Evolutionary conservation across 2,888 invertebrate species (phyloP).

Genomic region (Drosophila neoperkinsi): DNA sequence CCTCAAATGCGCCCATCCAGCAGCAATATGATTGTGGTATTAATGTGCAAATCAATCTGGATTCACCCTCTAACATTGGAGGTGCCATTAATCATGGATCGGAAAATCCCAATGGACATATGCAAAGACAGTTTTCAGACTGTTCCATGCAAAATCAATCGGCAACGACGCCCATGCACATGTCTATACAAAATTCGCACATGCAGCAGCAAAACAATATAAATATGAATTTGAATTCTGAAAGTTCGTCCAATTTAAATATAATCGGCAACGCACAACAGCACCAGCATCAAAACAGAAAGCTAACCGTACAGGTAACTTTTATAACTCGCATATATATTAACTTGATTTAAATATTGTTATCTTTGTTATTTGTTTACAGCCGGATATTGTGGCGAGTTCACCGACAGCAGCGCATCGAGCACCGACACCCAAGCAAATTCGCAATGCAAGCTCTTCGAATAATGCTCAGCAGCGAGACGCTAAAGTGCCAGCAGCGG

Average conservation of each 20-base stretch:
- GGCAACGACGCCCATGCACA: slow-evolving; percentile 86
- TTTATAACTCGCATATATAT: neutral
- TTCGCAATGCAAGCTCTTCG: slow-evolving; percentile 75
- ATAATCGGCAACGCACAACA: slow-evolving; percentile 78
- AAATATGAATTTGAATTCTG: slow-evolving; percentile 72
- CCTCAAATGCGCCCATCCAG: slow-evolving; percentile 92
- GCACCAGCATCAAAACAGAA: slow-evolving; percentile 74
- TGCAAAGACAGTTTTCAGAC: slow-evolving; percentile 86
- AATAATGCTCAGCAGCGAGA: slow-evolving; percentile 79
- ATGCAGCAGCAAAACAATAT: slow-evolving; percentile 84
- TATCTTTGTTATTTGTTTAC: slow-evolving; percentile 5
- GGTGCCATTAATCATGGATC: slow-evolving; percentile 93
- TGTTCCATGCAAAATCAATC: slow-evolving; percentile 90
- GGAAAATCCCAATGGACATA: slow-evolving; percentile 87
- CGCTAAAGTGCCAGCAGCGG: slow-evolving; percentile 76
- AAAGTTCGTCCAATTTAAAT: slow-evolving; percentile 85
- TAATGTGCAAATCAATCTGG: slow-evolving; percentile 93
- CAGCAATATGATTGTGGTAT: slow-evolving; percentile 91
- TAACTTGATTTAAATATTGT: neutral
- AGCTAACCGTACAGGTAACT: slow-evolving; percentile 82
- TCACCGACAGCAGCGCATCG: slow-evolving; percentile 79
- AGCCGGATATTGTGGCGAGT: slow-evolving; percentile 74
- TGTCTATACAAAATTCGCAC: slow-evolving; percentile 88
- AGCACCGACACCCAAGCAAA: slow-evolving; percentile 84
- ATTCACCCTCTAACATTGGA: slow-evolving; percentile 95